phyloP scores from a whole-genome alignment of 64 coral and sea anemone genomes.

The Stichodactyla helianthus region DNA sequence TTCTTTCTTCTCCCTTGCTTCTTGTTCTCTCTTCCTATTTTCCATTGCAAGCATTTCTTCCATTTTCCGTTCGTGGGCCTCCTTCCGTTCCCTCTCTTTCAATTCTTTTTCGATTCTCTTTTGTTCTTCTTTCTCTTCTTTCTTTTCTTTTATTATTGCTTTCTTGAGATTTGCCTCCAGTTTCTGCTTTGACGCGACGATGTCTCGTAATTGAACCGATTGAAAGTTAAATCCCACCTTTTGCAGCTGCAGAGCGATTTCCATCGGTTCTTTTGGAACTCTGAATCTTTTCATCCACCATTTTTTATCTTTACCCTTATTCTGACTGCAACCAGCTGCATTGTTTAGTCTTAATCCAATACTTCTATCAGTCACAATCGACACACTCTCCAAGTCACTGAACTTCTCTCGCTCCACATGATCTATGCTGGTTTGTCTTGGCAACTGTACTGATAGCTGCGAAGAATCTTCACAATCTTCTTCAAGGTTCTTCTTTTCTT shows the following conservation, averaged over 20 bases:
- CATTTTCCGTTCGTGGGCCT: conserved; percentile 13
- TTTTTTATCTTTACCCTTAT: conserved; percentile 4
- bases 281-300: neutral
- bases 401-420: neutral
- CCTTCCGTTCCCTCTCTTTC: neutral
- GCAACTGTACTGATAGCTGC: neutral
- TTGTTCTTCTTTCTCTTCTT: conserved; percentile 29
- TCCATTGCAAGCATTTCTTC: conserved; percentile 19
- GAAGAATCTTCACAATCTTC: neutral
- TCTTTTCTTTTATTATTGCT: conserved; percentile 19
- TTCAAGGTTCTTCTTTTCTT: neutral
- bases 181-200: conserved; percentile 1
- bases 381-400: conserved; percentile 4
- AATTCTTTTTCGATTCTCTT: conserved; percentile 30
- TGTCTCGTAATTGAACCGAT: neutral
- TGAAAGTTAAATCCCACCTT: neutral
- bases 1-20: conserved; percentile 27
- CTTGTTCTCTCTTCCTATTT: conserved; percentile 8
- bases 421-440: neutral
- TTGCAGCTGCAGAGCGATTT: neutral
- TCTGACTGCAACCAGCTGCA: neutral
- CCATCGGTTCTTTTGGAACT: conserved; percentile 12
- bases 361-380: neutral
- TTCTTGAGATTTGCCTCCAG: conserved; percentile 27
- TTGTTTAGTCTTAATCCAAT: too few relatives aligned